Evolutionary conservation across 2,113 vertebrate species (phyloP), one percentile per base, ranked within the genome.

Genomic region (Ptilonorhynchus violaceus): DNA sequence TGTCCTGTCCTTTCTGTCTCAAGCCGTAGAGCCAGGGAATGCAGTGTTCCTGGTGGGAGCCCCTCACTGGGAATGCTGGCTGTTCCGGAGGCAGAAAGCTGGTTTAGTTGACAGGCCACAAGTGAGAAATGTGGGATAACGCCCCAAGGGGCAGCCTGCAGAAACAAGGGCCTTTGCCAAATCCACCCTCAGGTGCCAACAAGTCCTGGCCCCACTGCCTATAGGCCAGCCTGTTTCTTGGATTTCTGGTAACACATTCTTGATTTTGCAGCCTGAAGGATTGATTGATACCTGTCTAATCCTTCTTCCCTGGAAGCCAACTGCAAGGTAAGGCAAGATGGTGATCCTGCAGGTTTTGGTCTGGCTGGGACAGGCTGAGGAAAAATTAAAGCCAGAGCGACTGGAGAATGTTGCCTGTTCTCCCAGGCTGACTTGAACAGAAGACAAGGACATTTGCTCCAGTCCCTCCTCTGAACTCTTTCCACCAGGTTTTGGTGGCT

Each of bases 251-350:
- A 63, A 28, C 25, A 16, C 4, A 0, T 50, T 70, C 41, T 39
- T 80, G 37, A 22, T 89, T 93, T 73, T 93, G 47, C 44, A 64
- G 69, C 79, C 69, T 79, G 81, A 78, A 69, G 66, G 58, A 39
- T 59, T 78, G 15, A 67, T 46, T 72, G 27, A 33, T 41, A 46
- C 27, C 14, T 49, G 15, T 41, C 55, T 75, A 42, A 62, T 59
- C 56, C 33, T 70, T 62, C 50, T 81, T 88, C 24, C 27, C 28
- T 1, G 7, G 56, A 82, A 92, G 24, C 74, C 0, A 1, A 24
- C 42, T 75, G 58, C 44, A 44, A 42, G 70, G 7, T 42, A 55
- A 69, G 33, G 19, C n/a, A 47, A 19, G 58, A 27, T 64, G 41
- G 49, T 0, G 5, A 42, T 68, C 64, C 70, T 76, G 33, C 70